Conservation (phyloP, 2,888 invertebrate genomes). For the Pherbina coryleti region DNA sequence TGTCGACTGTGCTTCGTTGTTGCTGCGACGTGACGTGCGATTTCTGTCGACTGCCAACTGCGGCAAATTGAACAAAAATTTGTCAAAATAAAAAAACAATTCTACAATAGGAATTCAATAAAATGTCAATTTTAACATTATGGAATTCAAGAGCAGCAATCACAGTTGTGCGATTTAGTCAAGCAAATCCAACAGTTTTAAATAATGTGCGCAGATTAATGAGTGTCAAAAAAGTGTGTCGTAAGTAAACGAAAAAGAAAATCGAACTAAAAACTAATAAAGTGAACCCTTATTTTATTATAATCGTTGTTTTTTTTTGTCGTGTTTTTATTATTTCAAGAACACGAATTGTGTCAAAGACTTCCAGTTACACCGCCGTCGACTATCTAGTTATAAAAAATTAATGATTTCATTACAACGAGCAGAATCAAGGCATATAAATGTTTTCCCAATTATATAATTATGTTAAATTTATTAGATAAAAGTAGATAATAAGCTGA, state of each 20-base stretch:
- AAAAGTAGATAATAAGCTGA: too few species aligned
- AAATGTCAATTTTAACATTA: constrained; percentile 60
- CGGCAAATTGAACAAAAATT: neutral
- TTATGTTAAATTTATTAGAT: too few species aligned
- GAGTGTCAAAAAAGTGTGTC: constrained; percentile 10
- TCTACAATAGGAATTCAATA: neutral
- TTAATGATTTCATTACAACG: too few species aligned
- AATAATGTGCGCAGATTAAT: constrained; percentile 25
- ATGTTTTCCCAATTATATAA: too few species aligned
- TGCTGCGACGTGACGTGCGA: neutral
- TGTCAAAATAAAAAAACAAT: constrained; percentile 7
- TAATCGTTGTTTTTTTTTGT: neutral
- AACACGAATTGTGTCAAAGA: neutral
- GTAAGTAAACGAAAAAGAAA: constrained; percentile 37
- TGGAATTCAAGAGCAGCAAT: constrained; percentile 62
- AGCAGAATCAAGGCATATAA: too few species aligned
- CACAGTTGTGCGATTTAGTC: constrained; percentile 53
- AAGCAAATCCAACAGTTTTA: constrained; percentile 30
- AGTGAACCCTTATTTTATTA: neutral
- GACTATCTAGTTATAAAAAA: too few species aligned
- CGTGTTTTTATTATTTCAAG: neutral
- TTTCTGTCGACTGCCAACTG: neutral
- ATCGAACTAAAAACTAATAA: neutral
- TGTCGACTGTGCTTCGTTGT: neutral
- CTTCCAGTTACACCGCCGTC: too few species aligned